phyloP scores from a whole-genome alignment of 2,888 invertebrate genomes.

The Apocheima hispidaria region DNA sequence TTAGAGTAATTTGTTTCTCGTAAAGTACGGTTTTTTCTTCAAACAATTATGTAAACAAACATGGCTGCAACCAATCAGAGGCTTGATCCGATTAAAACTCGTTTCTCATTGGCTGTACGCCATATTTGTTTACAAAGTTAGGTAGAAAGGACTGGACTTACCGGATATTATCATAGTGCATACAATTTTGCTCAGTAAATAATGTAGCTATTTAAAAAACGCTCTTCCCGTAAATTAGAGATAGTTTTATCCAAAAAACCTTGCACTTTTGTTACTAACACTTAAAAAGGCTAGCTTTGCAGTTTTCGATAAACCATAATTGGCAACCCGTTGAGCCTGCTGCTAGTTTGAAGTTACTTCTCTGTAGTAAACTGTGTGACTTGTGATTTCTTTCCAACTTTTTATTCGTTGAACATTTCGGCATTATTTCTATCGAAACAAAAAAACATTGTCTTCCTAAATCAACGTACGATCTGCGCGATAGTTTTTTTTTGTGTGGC shows the following conservation, averaged over 20 bases:
- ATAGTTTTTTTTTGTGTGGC: background rate
- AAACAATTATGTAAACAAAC: conserved; percentile 3
- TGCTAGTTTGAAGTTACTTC: conserved; percentile 40
- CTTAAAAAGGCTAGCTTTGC: conserved; percentile 61
- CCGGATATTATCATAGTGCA: background rate
- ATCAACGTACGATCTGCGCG: background rate
- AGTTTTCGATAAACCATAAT: conserved; percentile 42
- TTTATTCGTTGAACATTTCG: background rate
- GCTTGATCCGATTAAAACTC: background rate
- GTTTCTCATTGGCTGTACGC: background rate
- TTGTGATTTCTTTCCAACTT: conserved; percentile 12
- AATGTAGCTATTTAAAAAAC: conserved; percentile 1
- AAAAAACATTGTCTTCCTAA: conserved; percentile 10
- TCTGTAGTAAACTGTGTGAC: conserved; percentile 28
- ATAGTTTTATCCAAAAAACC: conserved; percentile 43
- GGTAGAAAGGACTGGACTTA: background rate
- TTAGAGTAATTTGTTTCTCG: conserved; percentile 4
- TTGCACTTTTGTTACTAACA: conserved; percentile 58
- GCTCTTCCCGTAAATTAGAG: conserved; percentile 28
- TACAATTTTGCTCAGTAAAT: conserved; percentile 12
- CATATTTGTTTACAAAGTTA: conserved; percentile 9
- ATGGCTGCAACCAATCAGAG: background rate
- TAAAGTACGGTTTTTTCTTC: background rate
- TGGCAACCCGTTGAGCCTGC: conserved; percentile 53
- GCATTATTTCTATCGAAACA: background rate